A percentile compares a stretch with the other conserved stretches of the same genome.
Conservation (phyloP, 2,797 vertebrate genomes). For the Aselliscus stoliczkanus region DNA sequence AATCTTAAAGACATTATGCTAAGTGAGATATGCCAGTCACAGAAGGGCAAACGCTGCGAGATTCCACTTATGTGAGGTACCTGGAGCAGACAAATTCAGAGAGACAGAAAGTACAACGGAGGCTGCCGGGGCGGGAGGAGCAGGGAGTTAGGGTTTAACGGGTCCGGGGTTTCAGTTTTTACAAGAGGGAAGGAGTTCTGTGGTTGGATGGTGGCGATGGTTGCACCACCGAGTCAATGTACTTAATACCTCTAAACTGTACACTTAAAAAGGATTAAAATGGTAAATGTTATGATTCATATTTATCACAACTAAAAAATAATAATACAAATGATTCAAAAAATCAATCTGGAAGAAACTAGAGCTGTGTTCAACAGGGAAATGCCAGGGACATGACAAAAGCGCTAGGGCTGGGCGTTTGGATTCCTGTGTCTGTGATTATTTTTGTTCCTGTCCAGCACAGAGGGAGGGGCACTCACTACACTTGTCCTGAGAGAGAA, state of each 20-base stretch:
- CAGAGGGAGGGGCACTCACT: fast-evolving
- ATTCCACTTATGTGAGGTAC: background rate
- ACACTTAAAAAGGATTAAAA: background rate
- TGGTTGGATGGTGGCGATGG: background rate
- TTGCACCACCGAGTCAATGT: background rate
- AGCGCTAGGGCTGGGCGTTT: background rate
- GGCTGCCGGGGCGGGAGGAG: background rate
- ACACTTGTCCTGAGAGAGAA: background rate
- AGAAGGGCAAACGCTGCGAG: background rate
- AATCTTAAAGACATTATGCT: background rate
- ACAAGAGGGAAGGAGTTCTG: background rate
- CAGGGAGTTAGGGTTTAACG: background rate
- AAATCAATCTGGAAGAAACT: background rate
- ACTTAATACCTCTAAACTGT: background rate
- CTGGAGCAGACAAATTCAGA: background rate
- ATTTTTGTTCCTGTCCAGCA: background rate
- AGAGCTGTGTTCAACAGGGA: background rate
- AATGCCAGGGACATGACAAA: background rate
- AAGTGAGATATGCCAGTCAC: background rate
- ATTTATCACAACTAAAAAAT: background rate
- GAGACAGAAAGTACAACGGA: background rate
- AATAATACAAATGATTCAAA: background rate
- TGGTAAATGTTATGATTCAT: background rate
- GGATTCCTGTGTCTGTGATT: background rate
- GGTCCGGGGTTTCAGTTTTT: background rate